Evolutionary conservation across 1,140 invertebrate species (phyloP).

Genomic region (Luehdorfia chinensis): DNA sequence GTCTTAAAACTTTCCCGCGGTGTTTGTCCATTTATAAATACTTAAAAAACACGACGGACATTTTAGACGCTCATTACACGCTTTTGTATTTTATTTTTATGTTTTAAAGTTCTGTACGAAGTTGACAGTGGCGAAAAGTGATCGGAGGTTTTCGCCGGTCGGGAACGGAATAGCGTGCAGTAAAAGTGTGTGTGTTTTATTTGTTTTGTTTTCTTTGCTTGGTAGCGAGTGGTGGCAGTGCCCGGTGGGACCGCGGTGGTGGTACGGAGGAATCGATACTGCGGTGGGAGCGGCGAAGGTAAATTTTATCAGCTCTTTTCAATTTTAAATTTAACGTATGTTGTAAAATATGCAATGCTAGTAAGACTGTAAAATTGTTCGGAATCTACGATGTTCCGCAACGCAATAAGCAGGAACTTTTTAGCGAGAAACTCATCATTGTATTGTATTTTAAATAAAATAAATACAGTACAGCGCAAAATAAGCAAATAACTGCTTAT

Average conservation of each 20-base stretch:
- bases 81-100: slow-evolving; percentile 36
- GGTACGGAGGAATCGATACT: slow-evolving; percentile 65
- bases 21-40: slow-evolving; percentile 30
- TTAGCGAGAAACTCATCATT: too few species aligned
- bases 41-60: slow-evolving; percentile 14
- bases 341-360: neutral
- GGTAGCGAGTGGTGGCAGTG: slow-evolving; percentile 44
- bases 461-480: too few species aligned
- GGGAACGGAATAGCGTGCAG: slow-evolving; percentile 46
- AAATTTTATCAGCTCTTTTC: slow-evolving; percentile 39
- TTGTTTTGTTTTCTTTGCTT: slow-evolving; percentile 66
- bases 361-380: neutral
- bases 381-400: neutral
- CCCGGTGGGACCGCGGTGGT: slow-evolving; percentile 57
- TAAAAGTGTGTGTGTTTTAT: slow-evolving; percentile 54
- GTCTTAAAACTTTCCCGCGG: slow-evolving; percentile 64
- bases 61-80: slow-evolving; percentile 23
- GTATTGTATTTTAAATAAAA: too few species aligned
- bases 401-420: too few species aligned
- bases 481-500: too few species aligned
- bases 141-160: slow-evolving; percentile 44
- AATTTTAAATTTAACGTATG: slow-evolving; percentile 28
- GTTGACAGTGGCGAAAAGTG: slow-evolving; percentile 37
- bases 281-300: slow-evolving; percentile 69
- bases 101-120: slow-evolving; percentile 1